Percentiles rank a stretch among this genome's conserved stretches.
These are phyloP conservation scores for Danio jaintianensis DNA, from an alignment of 2,797 vertebrate species.

Conservation along the genomic window DNA sequence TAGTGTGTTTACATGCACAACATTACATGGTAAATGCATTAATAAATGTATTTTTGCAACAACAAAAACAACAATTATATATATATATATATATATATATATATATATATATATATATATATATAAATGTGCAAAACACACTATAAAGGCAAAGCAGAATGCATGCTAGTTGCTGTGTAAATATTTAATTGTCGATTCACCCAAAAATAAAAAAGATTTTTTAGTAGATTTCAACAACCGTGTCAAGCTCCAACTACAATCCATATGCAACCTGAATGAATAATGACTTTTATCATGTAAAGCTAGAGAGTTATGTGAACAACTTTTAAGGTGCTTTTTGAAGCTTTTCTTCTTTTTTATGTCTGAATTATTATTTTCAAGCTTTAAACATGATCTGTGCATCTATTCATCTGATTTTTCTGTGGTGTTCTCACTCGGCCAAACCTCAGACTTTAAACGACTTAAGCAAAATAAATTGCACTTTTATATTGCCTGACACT, in stretches of 20 bases:
- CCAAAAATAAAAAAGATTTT: not conserved
- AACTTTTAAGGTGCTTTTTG: not conserved
- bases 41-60: no score
- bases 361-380: not conserved
- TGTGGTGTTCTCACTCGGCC: constrained; percentile 42
- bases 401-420: not conserved
- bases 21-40: no score
- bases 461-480: constrained; percentile 61
- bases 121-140: constrained; percentile 7
- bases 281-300: not conserved
- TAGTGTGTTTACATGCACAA: constrained; percentile 9
- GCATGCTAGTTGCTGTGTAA: not conserved
- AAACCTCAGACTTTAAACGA: constrained; percentile 33
- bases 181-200: not conserved
- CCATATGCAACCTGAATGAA: not conserved
- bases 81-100: not conserved
- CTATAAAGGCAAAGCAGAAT: not conserved
- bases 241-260: not conserved
- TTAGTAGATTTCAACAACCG: not conserved
- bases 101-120: no score
- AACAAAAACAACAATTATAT: no score
- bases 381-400: not conserved
- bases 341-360: not conserved
- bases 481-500: constrained; percentile 60
- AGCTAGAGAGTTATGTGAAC: not conserved